Percentiles rank a stretch among this genome's conserved stretches.
These are phyloP conservation scores for Dolichoris vasculosae DNA, from an alignment of 1,140 invertebrate species.

Conservation along the genomic window DNA sequence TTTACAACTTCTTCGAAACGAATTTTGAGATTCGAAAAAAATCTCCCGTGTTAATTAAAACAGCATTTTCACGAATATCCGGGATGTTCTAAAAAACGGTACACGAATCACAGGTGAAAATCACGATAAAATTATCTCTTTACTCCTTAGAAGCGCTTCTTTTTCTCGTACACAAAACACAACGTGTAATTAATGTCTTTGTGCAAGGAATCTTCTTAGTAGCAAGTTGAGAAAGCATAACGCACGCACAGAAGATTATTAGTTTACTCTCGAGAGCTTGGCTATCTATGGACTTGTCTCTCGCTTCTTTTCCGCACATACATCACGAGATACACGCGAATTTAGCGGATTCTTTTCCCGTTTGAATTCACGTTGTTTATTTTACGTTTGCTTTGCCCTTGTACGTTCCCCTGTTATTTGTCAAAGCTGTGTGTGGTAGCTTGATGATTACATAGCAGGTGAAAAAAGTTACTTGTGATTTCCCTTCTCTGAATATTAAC, in stretches of 20 bases:
- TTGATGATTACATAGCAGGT: neutral
- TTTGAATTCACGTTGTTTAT: neutral
- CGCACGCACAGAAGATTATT: conserved; percentile 52
- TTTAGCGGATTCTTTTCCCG: neutral
- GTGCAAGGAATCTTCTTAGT: conserved; percentile 17
- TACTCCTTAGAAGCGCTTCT: neutral
- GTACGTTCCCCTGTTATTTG: neutral
- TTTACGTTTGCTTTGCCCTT: neutral
- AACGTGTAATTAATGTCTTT: conserved; percentile 15
- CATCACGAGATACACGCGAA: conserved; percentile 5
- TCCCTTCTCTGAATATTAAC: neutral
- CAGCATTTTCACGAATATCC: too few relatives aligned
- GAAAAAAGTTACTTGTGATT: neutral
- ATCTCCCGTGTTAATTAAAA: too few relatives aligned
- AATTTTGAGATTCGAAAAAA: neutral
- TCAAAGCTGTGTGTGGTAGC: neutral
- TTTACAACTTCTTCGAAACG: neutral
- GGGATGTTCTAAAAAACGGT: neutral
- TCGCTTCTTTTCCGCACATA: neutral
- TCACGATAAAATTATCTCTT: neutral
- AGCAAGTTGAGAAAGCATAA: conserved; percentile 70
- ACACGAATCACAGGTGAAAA: neutral
- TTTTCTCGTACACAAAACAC: neutral
- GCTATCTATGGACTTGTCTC: conserved; percentile 2
- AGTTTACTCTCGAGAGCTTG: neutral